Evolutionary conservation across 2,888 invertebrate species (phyloP).

Genomic region (Papilio demoleus): DNA sequence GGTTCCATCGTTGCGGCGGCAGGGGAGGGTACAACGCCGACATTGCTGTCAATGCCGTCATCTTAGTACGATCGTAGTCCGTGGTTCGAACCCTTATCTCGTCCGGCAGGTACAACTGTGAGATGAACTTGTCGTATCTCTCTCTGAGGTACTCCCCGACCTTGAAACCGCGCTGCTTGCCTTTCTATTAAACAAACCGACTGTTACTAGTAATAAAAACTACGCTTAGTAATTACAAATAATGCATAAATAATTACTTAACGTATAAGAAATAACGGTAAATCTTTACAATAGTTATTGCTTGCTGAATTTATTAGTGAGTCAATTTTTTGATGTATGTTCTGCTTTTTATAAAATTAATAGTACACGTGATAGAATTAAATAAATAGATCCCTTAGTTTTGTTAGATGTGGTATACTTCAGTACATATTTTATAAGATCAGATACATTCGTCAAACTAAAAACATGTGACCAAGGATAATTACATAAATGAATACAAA

Average conservation of each 20-base stretch:
- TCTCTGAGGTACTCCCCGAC: conserved; percentile 77
- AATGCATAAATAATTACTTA: conserved; percentile 16
- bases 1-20: conserved; percentile 82
- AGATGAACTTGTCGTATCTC: conserved; percentile 75
- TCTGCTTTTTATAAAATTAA: too few species aligned
- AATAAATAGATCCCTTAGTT: too few species aligned
- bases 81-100: conserved; percentile 84
- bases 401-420: too few species aligned
- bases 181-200: conserved; percentile 64
- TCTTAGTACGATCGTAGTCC: conserved; percentile 88
- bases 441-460: neutral
- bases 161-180: conserved; percentile 76
- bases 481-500: neutral
- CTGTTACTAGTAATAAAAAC: conserved; percentile 25
- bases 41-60: conserved; percentile 87
- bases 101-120: conserved; percentile 71
- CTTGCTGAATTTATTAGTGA: neutral
- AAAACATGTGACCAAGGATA: neutral
- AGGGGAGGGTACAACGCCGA: conserved; percentile 87
- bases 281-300: neutral
- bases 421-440: neutral
- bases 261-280: neutral
- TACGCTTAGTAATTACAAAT: neutral
- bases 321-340: too few species aligned
- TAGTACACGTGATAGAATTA: too few species aligned